These are phyloP conservation scores for Sparidentex hasta DNA, from an alignment of 2,797 vertebrate genomes.

Conservation along the genomic window DNA sequence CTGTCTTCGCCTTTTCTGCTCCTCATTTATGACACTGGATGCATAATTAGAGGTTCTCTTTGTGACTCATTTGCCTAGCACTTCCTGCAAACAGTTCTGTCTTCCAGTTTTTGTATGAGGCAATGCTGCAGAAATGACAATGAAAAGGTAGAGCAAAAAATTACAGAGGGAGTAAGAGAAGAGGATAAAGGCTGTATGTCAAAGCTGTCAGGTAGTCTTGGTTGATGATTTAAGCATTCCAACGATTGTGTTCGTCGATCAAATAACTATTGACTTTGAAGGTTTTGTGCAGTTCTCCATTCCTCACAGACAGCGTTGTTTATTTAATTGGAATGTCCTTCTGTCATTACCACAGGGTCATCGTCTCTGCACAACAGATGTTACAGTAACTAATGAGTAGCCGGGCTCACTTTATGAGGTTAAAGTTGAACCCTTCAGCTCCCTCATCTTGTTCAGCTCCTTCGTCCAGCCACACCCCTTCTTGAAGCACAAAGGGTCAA, in stretches of 20 bases:
- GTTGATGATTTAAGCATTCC: constrained; percentile 56
- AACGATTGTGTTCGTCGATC: constrained; percentile 35
- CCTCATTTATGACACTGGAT: constrained; percentile 40
- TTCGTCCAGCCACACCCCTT: constrained; percentile 65
- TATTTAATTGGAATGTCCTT: constrained; percentile 83
- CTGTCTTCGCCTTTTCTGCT: constrained; percentile 20
- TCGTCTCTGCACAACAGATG: constrained; percentile 84
- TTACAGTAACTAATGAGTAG: constrained; percentile 89
- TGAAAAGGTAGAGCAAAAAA: constrained; percentile 52
- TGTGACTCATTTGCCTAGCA: constrained; percentile 51
- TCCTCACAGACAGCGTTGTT: constrained; percentile 79
- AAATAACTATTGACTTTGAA: constrained; percentile 68
- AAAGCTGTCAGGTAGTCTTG: constrained; percentile 23
- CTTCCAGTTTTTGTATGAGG: constrained; percentile 26
- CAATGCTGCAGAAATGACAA: constrained; percentile 43
- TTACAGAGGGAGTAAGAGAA: constrained; percentile 38
- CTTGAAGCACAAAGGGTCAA: constrained; percentile 77
- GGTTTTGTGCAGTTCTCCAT: constrained; percentile 56
- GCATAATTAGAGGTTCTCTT: constrained; percentile 53
- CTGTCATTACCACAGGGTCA: constrained; percentile 86
- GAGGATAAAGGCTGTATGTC: constrained; percentile 35
- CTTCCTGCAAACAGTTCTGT: constrained; percentile 36
- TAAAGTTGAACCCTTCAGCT: constrained; percentile 84
- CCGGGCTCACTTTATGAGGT: constrained; percentile 86
- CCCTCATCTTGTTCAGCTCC: constrained; percentile 60